Base-by-base conservation (phyloP, 2,113 vertebrate species). In the Tetrao urogallus region DNA sequence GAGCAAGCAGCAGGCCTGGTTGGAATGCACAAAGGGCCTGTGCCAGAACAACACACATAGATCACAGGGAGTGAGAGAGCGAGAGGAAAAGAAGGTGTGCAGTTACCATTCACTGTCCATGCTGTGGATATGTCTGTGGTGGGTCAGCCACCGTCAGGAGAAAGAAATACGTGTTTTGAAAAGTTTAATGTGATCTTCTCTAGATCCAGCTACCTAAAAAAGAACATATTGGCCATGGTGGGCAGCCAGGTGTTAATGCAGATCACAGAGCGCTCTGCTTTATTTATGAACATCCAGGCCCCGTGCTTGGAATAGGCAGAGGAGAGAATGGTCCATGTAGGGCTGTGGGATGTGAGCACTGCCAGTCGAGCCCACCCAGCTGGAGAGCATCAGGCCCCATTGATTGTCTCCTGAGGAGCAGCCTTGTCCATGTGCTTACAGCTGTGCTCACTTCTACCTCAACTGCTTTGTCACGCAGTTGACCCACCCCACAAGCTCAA, bases 181-280 rank as follows among this genome's bases (percentile, higher is more conserved):
- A 69, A 36, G n/a, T 69, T 79, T 81, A 86, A 48, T 0, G 0
- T 11, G 24, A 19, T 40, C 20, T 81, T 77, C 89, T 57, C 78
- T 17, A 4, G 43, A 84, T 4, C 11, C 0, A 3, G 24, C 17
- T 57, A 9, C 58, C 71, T 87, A 65, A 61, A 57, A 61, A 57
- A 84, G 25, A 69, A 4, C 28, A 27, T 5, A 13, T 45, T 76
- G 36, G 52, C 48, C 1, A 0, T 3, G 12, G 24, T 1, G 1
- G 40, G 47, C 38, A 50, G 43, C 40, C 30, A 80, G 42, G 36
- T 58, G 30, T 28, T 80, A 43, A 72, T 64, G 47, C 86, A 54
- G 24, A 57, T 43, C 14, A 78, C 43, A 61, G 57, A 84, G 13
- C 0, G 0, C 27, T 74, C 32, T 87, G 1, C 27, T 74, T 30